Evolutionary conservation across 2,797 vertebrate genomes (phyloP), one percentile per base, ranked within the genome.

Genomic region (Tenualosa thibaudeaui): DNA sequence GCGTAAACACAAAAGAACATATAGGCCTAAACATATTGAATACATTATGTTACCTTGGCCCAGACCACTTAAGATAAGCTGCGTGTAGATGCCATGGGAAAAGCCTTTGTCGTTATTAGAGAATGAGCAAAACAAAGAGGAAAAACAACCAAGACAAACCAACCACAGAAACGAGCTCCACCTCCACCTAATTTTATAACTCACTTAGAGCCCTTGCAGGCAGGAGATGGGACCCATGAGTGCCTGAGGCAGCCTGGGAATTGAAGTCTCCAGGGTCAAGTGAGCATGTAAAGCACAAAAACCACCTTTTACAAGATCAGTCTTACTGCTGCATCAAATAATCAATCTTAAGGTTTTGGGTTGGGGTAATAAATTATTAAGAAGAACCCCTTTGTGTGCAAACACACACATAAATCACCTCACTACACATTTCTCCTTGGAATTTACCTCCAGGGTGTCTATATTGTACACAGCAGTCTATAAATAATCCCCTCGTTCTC

Each of bases 401-500:
- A 3, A 56, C 54, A 19, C 54, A 56, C n/a, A 9, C 31, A 2
- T 31, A n/a, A 26, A 37, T 68, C 26, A 68, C 26, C 24, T 68
- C 9, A 26, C 26, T 37, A 26, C 24, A 92, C 89, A 90, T 92
- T 90, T 90, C 93, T 91, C 71, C 51, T 88, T 88, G 90, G 89
- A 92, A 89, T 86, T 82, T 37, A 84, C 89, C 93, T 88, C 89
- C 65, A 86, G 89, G 92, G 92, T 84, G 87, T 85, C 91, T 90
- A 89, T 89, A 88, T 89, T 86, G 87, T 90, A 86, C 24, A 88
- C 68, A 31, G 62, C 50, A 75, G 68, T 84, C 91, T 93, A 92
- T 92, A 93, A 93, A 94, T 93, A 94, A 87, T 83, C 84, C 81
- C 83, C 83, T 85, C 90, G 91, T 89, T 94, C 89, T 85, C 89